Base-by-base conservation (phyloP, 1,140 invertebrate species). In the Lasioglossum albipes region DNA sequence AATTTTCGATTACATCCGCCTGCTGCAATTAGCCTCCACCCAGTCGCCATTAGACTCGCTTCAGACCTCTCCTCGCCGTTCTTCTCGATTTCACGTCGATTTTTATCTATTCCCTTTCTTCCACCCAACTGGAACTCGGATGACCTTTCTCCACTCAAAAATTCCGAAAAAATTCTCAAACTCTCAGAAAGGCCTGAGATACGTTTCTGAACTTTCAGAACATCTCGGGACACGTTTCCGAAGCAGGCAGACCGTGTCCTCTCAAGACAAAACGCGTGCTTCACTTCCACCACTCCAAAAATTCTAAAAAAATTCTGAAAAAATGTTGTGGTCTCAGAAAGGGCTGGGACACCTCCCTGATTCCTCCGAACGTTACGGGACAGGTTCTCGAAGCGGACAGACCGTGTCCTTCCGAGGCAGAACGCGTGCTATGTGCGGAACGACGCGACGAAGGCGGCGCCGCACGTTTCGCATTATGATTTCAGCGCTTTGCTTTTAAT, bases 401-500 rank as follows among this genome's bases (percentile, higher is more conserved):
- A 6, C 9, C 68, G 67, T 57, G 75, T 82, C 61, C 68, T 80
- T 75, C 22, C 45, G 66, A 45, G 61, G 49, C 66, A 69, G n/a
- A 2, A n/a, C 41, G 42, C 70, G 71, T 59, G 7, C 66, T 69
- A 77, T 84, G 89, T 88, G 85, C 86, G 86, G 82, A 83, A 88
- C 86, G 87, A 89, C 78, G 82, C 74, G 83, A 79, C 86, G 87
- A 90, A 89, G 89, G 89, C 90, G 88, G 83, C 88, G 87, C 88
- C 90, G 87, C 90, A 91, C 90, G 92, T 92, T 94, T 92, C 92
- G 94, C 93, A 94, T 94, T 94, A 94, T 94, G 94, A 94, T 94
- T 94, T 94, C 94, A 93, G 91, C 93, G 93, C 94, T 94, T 93
- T 93, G 92, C 93, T 94, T 93, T 94, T 94, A 94, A 94, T 95